Base-by-base conservation (phyloP, 2,888 invertebrate species). In the Ochropleura leucogaster region DNA sequence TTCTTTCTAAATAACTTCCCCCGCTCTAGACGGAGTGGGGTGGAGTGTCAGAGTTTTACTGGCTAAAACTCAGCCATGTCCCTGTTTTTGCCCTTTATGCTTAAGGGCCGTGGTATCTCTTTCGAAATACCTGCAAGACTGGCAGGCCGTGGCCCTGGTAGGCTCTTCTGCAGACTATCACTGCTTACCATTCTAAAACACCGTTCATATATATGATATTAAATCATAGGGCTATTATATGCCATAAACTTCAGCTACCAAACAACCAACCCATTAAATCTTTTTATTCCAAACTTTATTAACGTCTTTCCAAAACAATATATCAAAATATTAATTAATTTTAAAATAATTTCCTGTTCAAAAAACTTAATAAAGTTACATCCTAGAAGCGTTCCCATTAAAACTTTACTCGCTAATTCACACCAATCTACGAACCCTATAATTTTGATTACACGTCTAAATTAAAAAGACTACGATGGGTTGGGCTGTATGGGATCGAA, bases 391-490 rank as follows among this genome's bases (percentile, higher is more conserved):
- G 90, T 93, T 89, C 94, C 95, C 94, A 94, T 93, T 92, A 91
- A 90, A 93, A 93, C 94, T 93, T 92, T 91, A 92, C 92, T 90
- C 86, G 87, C 90, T 93, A 92, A 92, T 90, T 91, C 90, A 93
- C 94, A 92, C 93, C 93, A 92, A 92, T 87, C 90, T 87, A 85
- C 77, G 77, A 80, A 92, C 93, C 92, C 91, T 90, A 90, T 94
- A 93, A 94, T 93, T 91, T 92, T 88, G 81, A 89, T 89, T 89
- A 87, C 78, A 77, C 88, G 80, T 80, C 90, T 83, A 91, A 93
- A 90, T 92, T 87, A 89, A 90, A 92, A 92, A 90, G 88, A 73
- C 83, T 68, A 75, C 68, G 20, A 59, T 74, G 74, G 79, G 72
- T 74, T 72, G 75, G 67, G 77, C 68, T 62, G 68, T 65, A 65